Base-by-base conservation (phyloP, 1,140 invertebrate species). In the Drosophila burlai region DNA sequence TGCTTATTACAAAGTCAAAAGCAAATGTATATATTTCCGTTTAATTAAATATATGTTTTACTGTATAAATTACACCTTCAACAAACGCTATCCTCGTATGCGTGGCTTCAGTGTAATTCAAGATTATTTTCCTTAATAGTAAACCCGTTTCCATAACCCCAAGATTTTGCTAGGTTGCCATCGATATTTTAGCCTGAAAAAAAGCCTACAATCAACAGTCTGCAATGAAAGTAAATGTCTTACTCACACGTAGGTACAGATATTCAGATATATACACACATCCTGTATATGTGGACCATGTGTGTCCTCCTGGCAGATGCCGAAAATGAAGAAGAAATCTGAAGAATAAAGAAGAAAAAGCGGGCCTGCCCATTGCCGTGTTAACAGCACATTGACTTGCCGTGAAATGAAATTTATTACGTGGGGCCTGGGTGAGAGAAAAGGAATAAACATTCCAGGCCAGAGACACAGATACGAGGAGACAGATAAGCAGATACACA, bases 221-320 rank as follows among this genome's bases (percentile, higher is more conserved):
- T 84, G 84, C 85, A 81, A 84, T 89, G 84, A 89, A 89, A 90
- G 81, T 76, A 85, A 90, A 89, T 89, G 85, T 90, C 81, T 90
- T 81, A 90, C 79, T 81, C 76, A 80, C 73, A 81, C 66, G 78
- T 69, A 64, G 50, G 54, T 49, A 49, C 24, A 29, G 15, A 49
- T 10, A 47, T 47, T 15, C 45, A 24, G 11, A 49, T 9, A 63
- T 57, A 15, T n/a, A 10, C 8, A 49, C 52, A 45, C 52, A 29
- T 61, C 36, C 36, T 5, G 24, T 43, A 34, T 26, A 47, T 49
- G 38, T 43, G 34, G 16, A 21, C 29, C 40, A 52, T 73, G 66
- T 50, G 54, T 43, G 46, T 40, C 13, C 11, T 36, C 21, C 16
- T 31, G 40, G 45, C 80, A 77, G 64, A 34, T 61, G 76, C 45